Conservation (phyloP, 2,888 invertebrate species). For the Chesias legatella region DNA sequence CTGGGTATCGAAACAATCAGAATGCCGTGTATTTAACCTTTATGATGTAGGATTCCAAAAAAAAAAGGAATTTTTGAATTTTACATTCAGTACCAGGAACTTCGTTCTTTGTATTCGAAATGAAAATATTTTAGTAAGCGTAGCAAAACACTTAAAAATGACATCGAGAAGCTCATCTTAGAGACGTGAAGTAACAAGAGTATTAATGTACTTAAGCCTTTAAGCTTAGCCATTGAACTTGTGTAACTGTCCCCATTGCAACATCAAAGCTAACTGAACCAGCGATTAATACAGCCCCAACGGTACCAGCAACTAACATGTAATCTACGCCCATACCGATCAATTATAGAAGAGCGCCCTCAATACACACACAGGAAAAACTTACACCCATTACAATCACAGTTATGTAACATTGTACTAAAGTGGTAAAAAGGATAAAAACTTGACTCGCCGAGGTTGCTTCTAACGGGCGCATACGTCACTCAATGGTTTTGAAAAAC, state of each 20-base stretch:
- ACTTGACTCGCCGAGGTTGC: slow-evolving; percentile 39
- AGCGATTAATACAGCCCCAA: slow-evolving; percentile 27
- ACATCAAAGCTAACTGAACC: slow-evolving; percentile 19
- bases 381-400: slow-evolving; percentile 68
- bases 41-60: too few species aligned
- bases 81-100: too few species aligned
- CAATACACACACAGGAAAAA: slow-evolving; percentile 58
- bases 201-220: not conserved
- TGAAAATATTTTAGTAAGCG: too few species aligned
- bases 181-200: not conserved
- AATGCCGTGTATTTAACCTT: too few species aligned
- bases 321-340: slow-evolving; percentile 40
- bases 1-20: too few species aligned
- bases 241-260: slow-evolving; percentile 7
- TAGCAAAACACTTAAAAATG: too few species aligned
- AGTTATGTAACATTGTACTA: slow-evolving; percentile 67
- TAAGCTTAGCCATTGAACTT: slow-evolving; percentile 1
- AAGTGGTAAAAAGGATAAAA: slow-evolving; percentile 54
- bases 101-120: too few species aligned
- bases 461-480: slow-evolving; percentile 44
- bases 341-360: slow-evolving; percentile 66
- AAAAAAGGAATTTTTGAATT: too few species aligned
- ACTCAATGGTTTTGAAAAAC: slow-evolving; percentile 63
- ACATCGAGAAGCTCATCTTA: too few species aligned
- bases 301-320: slow-evolving; percentile 40